phyloP scores from a whole-genome alignment of 2,888 invertebrate genomes.

The Ochlodes sylvanus region DNA sequence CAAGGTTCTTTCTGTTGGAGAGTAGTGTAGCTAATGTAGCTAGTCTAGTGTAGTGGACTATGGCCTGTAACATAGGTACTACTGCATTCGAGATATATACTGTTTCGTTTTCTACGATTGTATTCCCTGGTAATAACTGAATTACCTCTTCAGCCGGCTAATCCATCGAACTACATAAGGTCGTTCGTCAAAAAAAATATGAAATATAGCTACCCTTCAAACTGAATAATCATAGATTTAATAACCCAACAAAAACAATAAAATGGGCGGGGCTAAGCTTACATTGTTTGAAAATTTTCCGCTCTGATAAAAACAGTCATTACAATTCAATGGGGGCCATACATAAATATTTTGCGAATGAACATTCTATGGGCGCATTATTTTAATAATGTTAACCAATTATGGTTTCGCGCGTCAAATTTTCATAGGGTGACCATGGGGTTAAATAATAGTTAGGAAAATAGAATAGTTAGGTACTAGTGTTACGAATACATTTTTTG shows the following conservation, averaged over 20 bases:
- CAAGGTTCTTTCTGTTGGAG: too few relatives aligned
- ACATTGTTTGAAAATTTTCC: conserved; percentile 47
- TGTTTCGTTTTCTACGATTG: too few relatives aligned
- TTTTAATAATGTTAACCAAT: conserved; percentile 71
- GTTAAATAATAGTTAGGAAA: background rate
- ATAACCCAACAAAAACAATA: conserved; percentile 20
- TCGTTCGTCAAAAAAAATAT: too few relatives aligned
- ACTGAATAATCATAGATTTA: conserved; percentile 10
- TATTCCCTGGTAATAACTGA: too few relatives aligned
- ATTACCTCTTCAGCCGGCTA: too few relatives aligned
- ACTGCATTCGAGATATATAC: too few relatives aligned
- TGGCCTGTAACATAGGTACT: too few relatives aligned
- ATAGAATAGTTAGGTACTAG: too few relatives aligned
- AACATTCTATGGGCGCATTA: conserved; percentile 65
- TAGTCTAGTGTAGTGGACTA: too few relatives aligned
- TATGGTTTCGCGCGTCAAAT: conserved; percentile 71
- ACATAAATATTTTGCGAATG: conserved; percentile 71
- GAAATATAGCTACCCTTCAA: background rate
- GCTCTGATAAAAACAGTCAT: conserved; percentile 54
- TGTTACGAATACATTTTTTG: too few relatives aligned
- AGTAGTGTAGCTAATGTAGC: too few relatives aligned
- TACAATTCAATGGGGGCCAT: conserved; percentile 64
- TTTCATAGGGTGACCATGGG: conserved; percentile 58
- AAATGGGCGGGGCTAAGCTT: conserved; percentile 10
- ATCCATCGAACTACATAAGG: too few relatives aligned